phyloP scores from a whole-genome alignment of 2,888 invertebrate genomes.

The Theristus sp. region DNA sequence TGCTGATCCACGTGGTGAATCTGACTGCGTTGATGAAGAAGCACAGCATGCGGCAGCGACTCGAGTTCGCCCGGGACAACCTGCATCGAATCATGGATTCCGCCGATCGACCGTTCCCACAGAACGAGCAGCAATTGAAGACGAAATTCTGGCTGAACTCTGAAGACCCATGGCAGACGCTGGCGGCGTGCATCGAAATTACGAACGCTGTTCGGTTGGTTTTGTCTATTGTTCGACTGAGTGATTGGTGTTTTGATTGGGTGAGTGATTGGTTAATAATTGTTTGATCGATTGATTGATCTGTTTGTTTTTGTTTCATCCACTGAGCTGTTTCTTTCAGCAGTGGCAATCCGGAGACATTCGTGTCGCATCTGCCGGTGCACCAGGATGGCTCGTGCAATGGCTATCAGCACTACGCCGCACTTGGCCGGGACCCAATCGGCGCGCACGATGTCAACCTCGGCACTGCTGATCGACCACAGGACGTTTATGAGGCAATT shows the following conservation, averaged over 20 bases:
- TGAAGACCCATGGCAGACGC: slow-evolving; percentile 95
- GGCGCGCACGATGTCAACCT: slow-evolving; percentile 57
- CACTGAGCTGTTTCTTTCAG: no score
- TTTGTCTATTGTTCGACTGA: no score
- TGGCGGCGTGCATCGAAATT: slow-evolving; percentile 85
- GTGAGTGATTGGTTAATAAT: no score
- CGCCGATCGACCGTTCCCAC: slow-evolving; percentile 54
- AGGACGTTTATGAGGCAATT: slow-evolving; percentile 83
- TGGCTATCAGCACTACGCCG: slow-evolving; percentile 96
- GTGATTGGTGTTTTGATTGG: slow-evolving; percentile 8
- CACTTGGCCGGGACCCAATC: slow-evolving; percentile 73
- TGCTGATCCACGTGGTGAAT: slow-evolving; percentile 81
- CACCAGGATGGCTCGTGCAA: slow-evolving; percentile 96
- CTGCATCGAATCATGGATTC: slow-evolving; percentile 75
- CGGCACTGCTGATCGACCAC: slow-evolving; percentile 49
- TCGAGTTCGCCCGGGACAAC: slow-evolving; percentile 60
- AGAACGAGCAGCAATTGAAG: slow-evolving; percentile 47
- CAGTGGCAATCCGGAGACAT: not conserved
- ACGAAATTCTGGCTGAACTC: slow-evolving; percentile 68
- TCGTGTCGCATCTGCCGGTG: slow-evolving; percentile 32
- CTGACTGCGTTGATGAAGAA: slow-evolving; percentile 77
- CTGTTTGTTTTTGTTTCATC: no score
- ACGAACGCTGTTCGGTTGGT: slow-evolving; percentile 51
- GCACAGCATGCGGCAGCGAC: slow-evolving; percentile 46
- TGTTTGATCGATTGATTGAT: not conserved